Conservation (phyloP, 2,797 vertebrate species). For the Lepilemur ruficaudatus region DNA sequence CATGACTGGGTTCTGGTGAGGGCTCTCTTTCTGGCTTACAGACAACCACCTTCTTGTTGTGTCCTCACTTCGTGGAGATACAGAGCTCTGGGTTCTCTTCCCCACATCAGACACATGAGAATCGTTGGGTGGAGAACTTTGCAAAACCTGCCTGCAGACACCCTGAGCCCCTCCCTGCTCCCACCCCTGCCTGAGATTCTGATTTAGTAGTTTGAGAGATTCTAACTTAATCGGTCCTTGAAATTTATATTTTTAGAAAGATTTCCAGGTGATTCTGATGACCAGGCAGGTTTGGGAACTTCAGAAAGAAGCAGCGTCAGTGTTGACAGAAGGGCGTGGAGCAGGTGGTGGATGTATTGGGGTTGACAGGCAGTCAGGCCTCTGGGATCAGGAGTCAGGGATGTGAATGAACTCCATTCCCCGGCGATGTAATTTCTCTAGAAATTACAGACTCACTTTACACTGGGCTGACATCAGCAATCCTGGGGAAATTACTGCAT, state of each 20-base stretch:
- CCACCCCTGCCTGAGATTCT: neutral
- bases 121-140: neutral
- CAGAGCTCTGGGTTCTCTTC: neutral
- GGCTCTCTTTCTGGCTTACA: neutral
- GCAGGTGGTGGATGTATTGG: neutral
- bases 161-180: too few relatives aligned
- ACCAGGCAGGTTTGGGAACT: neutral
- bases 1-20: neutral
- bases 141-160: neutral
- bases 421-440: neutral
- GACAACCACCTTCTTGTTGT: neutral
- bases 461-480: neutral
- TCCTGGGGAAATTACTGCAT: neutral
- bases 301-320: neutral
- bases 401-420: neutral
- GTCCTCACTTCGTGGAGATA: neutral
- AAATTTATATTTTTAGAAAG: neutral
- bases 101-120: neutral
- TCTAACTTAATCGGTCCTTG: neutral
- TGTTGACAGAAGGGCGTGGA: neutral
- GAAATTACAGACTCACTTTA: neutral
- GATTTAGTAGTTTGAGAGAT: neutral
- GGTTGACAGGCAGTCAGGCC: neutral
- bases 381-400: neutral
- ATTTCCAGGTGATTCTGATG: neutral